Percentiles rank a stretch among this genome's conserved stretches.
Evolutionary conservation across 2,888 invertebrate genomes (phyloP).

Genomic region (Machimus atricapillus): DNA sequence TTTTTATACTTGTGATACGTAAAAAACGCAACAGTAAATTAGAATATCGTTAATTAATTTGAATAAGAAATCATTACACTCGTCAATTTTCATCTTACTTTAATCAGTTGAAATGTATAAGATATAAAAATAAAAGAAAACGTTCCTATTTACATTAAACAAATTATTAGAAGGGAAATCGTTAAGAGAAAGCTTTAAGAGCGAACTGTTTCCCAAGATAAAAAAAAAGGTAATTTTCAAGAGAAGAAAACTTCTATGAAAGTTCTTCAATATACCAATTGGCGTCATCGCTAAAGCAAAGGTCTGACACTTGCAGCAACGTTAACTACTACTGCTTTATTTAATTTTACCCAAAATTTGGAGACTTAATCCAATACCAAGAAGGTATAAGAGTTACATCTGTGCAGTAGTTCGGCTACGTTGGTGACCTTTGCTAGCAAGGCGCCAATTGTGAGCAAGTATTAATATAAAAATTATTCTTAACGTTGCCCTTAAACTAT

Average conservation of each 20-base stretch:
- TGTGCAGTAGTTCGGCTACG: neutral
- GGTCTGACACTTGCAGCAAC: neutral
- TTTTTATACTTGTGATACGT: no score
- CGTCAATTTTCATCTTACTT: conserved; percentile 1
- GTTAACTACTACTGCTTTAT: neutral
- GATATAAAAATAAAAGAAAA: conserved; percentile 17
- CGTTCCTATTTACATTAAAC: conserved; percentile 16
- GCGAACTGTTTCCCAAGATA: neutral
- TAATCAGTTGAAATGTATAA: neutral
- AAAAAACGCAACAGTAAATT: no score
- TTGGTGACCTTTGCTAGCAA: conserved; percentile 35
- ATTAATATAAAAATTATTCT: neutral
- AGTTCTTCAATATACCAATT: neutral
- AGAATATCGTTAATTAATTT: neutral
- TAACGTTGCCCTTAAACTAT: neutral
- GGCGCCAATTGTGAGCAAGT: conserved; percentile 1
- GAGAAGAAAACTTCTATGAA: neutral
- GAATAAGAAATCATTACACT: neutral
- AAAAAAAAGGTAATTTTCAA: neutral
- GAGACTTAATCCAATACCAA: neutral
- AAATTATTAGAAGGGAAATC: neutral
- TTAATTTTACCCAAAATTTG: neutral
- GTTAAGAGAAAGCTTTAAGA: neutral
- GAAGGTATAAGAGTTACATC: neutral
- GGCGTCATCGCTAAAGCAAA: conserved; percentile 37